Conservation (phyloP, 2,888 invertebrate genomes). For the Quadriops clusia region DNA sequence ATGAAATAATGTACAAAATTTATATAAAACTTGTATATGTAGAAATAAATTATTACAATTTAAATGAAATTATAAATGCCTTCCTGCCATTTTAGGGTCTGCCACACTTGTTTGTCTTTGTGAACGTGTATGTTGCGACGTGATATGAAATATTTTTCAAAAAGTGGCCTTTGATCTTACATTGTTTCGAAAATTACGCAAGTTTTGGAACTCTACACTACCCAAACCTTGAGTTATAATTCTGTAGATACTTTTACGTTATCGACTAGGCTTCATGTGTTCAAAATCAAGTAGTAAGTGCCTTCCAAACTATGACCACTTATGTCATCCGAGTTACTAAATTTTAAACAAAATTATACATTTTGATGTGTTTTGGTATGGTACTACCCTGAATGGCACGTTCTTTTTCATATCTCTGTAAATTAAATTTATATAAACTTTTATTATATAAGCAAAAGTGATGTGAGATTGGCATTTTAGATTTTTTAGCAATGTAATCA, state of each 20-base stretch:
- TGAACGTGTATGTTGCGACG: slow-evolving; percentile 28
- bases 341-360: slow-evolving; percentile 34
- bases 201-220: slow-evolving; percentile 22
- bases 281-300: slow-evolving; percentile 70
- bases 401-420: slow-evolving; percentile 39
- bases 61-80: slow-evolving; percentile 45
- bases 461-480: slow-evolving; percentile 34
- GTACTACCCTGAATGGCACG: slow-evolving; percentile 69
- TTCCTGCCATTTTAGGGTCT: slow-evolving; percentile 53
- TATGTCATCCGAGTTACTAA: slow-evolving; percentile 36
- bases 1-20: slow-evolving; percentile 42
- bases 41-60: slow-evolving; percentile 38
- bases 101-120: slow-evolving; percentile 33
- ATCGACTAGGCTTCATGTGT: slow-evolving; percentile 60
- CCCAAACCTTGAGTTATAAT: slow-evolving; percentile 9
- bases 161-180: slow-evolving; percentile 37
- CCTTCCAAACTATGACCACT: slow-evolving; percentile 64
- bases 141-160: slow-evolving; percentile 36
- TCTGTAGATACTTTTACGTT: slow-evolving; percentile 20
- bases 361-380: slow-evolving; percentile 41
- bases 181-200: slow-evolving; percentile 24
- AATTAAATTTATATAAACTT: slow-evolving; percentile 29
- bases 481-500: slow-evolving; percentile 27
- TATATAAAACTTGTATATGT: slow-evolving; percentile 39
- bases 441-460: slow-evolving; percentile 30